Conservation (phyloP, 2,113 vertebrate species). For the Vanacampus margaritifer region DNA sequence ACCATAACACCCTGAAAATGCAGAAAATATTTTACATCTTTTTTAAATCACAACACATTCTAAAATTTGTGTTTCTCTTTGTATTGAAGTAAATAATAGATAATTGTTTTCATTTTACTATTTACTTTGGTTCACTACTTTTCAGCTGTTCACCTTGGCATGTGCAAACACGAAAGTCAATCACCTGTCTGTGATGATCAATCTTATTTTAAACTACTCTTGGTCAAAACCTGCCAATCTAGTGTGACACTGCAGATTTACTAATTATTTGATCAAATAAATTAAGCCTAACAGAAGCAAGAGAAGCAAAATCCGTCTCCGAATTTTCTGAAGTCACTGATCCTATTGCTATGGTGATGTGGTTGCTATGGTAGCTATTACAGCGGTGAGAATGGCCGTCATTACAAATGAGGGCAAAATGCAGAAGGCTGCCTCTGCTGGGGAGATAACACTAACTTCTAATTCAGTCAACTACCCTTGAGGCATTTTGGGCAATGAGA, state of each 20-base stretch:
- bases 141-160: background rate
- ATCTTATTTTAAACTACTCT: background rate
- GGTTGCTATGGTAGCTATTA: constrained; percentile 71
- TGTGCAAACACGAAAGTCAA: background rate
- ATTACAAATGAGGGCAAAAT: background rate
- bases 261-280: constrained; percentile 35
- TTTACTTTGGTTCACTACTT: background rate
- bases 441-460: background rate
- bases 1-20: constrained; percentile 89
- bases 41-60: background rate
- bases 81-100: background rate
- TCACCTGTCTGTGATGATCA: too few relatives aligned
- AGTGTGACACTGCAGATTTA: constrained; percentile 4
- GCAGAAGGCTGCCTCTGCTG: background rate
- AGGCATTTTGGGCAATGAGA: background rate
- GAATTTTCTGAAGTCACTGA: constrained; percentile 67
- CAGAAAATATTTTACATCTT: background rate
- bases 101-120: background rate
- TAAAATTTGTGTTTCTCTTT: background rate
- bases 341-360: constrained; percentile 70
- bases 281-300: constrained; percentile 8
- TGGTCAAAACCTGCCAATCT: constrained; percentile 20
- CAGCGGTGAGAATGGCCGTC: constrained; percentile 23
- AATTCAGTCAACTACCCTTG: background rate
- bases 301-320: background rate